phyloP scores from a whole-genome alignment of 2,113 vertebrate species.

The Scolopax mira region DNA sequence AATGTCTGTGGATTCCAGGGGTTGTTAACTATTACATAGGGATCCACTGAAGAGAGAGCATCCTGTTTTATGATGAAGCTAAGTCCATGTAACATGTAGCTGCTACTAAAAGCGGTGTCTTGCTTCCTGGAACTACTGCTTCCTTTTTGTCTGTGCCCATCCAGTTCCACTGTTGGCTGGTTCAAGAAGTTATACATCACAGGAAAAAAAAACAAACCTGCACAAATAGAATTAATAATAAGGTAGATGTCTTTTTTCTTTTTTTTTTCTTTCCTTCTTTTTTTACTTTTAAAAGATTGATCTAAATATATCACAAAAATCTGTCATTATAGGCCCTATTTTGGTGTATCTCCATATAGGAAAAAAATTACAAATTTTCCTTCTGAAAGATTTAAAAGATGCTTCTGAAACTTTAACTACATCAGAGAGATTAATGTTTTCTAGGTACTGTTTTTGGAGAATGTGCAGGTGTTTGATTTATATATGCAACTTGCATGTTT shows the following conservation, averaged over 20 bases:
- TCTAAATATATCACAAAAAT: neutral
- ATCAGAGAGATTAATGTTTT: neutral
- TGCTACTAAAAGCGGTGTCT: neutral
- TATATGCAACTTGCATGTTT: neutral
- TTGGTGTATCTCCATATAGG: neutral
- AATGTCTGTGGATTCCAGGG: neutral
- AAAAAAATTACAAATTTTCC: neutral
- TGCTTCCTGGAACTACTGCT: neutral
- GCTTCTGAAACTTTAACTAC: neutral
- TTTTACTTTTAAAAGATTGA: neutral
- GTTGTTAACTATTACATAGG: neutral
- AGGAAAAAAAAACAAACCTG: neutral
- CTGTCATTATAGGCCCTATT: neutral
- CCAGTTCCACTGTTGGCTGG: neutral
- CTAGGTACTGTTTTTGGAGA: neutral
- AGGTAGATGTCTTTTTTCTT: neutral
- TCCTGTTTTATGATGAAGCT: neutral
- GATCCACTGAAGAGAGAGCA: neutral
- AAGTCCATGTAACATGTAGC: rapidly evolving
- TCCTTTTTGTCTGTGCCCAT: neutral
- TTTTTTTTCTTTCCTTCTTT: neutral
- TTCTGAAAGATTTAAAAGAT: neutral
- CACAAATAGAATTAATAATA: neutral
- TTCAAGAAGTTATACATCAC: neutral
- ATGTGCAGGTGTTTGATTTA: neutral